Base-by-base conservation (phyloP, 2,113 vertebrate species). In the Eubucco bourcierii region DNA sequence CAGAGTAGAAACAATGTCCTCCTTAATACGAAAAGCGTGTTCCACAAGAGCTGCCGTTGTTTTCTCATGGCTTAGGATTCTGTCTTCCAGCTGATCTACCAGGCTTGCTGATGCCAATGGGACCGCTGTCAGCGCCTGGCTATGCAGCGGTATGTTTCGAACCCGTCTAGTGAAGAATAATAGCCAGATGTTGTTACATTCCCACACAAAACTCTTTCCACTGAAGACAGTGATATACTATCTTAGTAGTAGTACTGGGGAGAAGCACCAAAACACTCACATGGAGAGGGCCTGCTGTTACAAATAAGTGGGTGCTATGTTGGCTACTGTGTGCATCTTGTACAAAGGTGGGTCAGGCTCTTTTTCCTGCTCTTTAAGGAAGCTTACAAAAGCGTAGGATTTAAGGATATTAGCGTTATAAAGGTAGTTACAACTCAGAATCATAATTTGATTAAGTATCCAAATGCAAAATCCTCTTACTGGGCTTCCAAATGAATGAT, bases 11-110 rank as follows among this genome's bases (percentile, higher is more conserved):
- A 98, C 98, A 15, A 98, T 98, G 96, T 98, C 98, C 75, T 98
- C 98, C 94, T 98, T 98, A 56, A 98, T 98, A 44, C 97, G 97
- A 52, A 98, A 98, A 15, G 97, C 97, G 28, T 98, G 98, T 28
- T 98, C 97, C 96, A 98, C 97, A 4, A 98, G 97, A 6, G 98
- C 97, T 0, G 98, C 97, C 0, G 98, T 98, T 39, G 98, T 98
- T 80, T 98, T 98, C 95, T 98, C 98, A 72, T 97, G 98, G 93
- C 97, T 98, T 33, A 97, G 96, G 94, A 98, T 98, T 31, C 97
- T 90, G 91, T 98, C 98, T 77, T 98, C 97, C 56, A 98, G 94
- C 74, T 98, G 98, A 67, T 98, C 97, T 94, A 98, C 96, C 6
- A 97, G 95, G 84, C 97, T 98, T 3, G 97, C 97, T 0, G 97